Evolutionary conservation across 2,888 invertebrate genomes (phyloP), one percentile per base, ranked within the genome.

Genomic region (Chironomus tentans): DNA sequence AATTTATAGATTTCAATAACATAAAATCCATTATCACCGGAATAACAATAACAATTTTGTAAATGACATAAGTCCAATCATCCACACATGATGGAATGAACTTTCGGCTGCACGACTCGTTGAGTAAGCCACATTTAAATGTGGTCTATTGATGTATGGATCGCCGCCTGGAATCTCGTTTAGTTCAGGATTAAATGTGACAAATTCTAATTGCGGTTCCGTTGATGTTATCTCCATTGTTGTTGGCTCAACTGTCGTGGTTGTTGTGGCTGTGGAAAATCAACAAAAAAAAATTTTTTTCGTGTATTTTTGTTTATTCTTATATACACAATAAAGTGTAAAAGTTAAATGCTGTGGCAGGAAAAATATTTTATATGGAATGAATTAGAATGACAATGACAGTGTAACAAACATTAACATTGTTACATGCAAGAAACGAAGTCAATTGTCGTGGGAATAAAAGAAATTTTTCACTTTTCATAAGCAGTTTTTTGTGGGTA

Each of bases 61-160:
- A 15, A 68, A 47, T 48, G 74, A 62, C 65, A 74, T 15, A 24
- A 74, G n/a, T 62, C 18, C n/a, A 21, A 74, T 28, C 74, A 74
- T 65, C 48, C 47, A 48, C 24, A 46, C 46, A 46, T 68, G 47
- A 46, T 24, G 38, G 5, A 28, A 38, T 24, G 61, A 22, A 56
- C 72, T 12, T 62, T 73, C 74, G 13, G 68, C 48, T n/a, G 65
- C 61, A 28, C 56, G 71, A 68, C 74, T 74, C 13, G 74, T 76
- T 21, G 76, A 76, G n/a, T 76, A 76, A 76, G 76, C 76, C 69
- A 76, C 76, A 61, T 76, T 76, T 50, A 76, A 76, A 24, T 76
- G 68, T n/a, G 76, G 76, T 50, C 61, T 62, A 69, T 76, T 76
- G 56, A 68, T 38, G 61, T 69, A 76, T 4, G 69, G 13, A 68